Evolutionary conservation across 2,113 vertebrate species (phyloP), one percentile per base, ranked within the genome.

Genomic region (Sylvia atricapilla): DNA sequence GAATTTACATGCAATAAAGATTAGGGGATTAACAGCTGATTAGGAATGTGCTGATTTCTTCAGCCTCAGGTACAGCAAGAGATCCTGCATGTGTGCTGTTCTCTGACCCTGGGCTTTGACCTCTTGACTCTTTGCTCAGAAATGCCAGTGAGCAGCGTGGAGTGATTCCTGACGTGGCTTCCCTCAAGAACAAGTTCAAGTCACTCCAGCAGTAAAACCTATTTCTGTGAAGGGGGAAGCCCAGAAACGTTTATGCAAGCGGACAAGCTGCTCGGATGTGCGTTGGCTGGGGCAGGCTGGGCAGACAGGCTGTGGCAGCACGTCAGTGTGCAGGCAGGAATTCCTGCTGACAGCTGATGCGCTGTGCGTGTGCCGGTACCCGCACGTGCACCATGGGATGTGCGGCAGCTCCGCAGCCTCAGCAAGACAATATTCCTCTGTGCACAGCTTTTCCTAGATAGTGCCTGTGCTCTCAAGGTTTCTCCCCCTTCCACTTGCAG

Each of bases 1-100:
- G 82, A 95, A 89, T 96, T 95, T 84, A 78, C 58, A 66, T 73
- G 90, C 88, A 92, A 52, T 95, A 95, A 92, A 96, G 96, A 93
- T 95, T 93, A 95, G 74, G 69, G 92, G 88, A 96, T 96, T 96
- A 92, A 73, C 0, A 0, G 15, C 69, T 90, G 77, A 89, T 97
- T 86, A 73, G 73, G 39, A 75, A 73, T 50, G 76, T 50, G n/a
- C 77, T 79, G 77, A 79, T 94, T 95, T 82, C 68, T 62, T 43
- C 77, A 81, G 77, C 68, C 47, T 33, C 94, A 89, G 94, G 95
- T 96, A 75, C 31, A 80, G 78, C 68, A 21, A 63, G 59, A 15
- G 56, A 31, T 59, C 69, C 78, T 75, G 46, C 0, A 0, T 27
- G 35, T 60, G 89, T 92, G 74, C 66, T 91, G 60, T 64, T 19